A percentile compares a stretch with the other conserved stretches of the same genome.
Evolutionary conservation across 2,113 vertebrate species (phyloP).

Genomic region (Chiloscyllium plagiosum): DNA sequence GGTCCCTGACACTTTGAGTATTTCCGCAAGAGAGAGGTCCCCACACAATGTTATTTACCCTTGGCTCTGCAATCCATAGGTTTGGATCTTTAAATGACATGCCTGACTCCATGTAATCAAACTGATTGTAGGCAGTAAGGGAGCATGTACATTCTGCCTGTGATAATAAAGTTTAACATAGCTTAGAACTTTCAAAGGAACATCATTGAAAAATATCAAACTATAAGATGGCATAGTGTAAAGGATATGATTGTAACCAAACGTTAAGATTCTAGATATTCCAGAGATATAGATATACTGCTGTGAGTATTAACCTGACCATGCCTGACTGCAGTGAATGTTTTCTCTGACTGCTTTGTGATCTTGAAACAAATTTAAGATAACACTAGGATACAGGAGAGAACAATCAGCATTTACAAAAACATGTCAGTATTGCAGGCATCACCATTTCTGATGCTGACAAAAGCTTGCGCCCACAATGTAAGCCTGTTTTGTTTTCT

Average conservation of each 20-base stretch:
- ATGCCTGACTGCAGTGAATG: not conserved
- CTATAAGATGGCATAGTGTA: not conserved
- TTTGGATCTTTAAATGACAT: no score
- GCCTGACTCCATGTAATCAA: no score
- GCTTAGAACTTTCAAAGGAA: no score
- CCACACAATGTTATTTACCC: no score
- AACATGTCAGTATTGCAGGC: not conserved
- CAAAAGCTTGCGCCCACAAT: not conserved
- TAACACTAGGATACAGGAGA: not conserved
- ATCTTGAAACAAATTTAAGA: not conserved
- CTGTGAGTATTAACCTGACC: not conserved
- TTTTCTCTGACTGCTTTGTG: not conserved
- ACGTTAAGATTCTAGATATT: not conserved
- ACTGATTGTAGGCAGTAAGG: no score
- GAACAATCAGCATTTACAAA: not conserved
- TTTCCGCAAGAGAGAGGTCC: no score
- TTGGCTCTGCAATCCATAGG: no score
- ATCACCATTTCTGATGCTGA: not conserved
- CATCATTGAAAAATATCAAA: not conserved
- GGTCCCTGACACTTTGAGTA: no score
- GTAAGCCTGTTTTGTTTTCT: not conserved
- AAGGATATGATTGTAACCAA: not conserved
- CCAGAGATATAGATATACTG: not conserved
- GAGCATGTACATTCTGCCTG: no score
- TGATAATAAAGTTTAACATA: no score